Conservation (phyloP, 2,888 invertebrate species). For the Agrochola lychnidis region DNA sequence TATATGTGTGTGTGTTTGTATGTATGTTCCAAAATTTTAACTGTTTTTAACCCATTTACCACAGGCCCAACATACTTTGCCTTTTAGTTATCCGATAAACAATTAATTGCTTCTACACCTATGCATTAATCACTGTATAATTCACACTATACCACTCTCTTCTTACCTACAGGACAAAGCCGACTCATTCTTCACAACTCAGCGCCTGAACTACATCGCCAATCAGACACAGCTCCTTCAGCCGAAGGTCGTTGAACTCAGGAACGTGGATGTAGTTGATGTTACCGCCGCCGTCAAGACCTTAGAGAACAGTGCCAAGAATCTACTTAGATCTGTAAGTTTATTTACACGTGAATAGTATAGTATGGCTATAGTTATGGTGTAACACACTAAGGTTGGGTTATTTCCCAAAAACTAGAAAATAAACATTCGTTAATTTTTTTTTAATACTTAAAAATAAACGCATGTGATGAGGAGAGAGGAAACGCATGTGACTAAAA, state of each 20-base stretch:
- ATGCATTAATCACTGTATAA: neutral
- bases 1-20: too few relatives aligned
- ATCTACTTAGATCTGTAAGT: conserved; percentile 88
- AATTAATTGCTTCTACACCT: neutral
- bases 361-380: too few relatives aligned
- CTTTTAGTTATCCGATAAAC: neutral
- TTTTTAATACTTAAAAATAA: too few relatives aligned
- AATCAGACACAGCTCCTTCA: conserved; percentile 92
- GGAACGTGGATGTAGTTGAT: conserved; percentile 92
- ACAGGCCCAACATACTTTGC: neutral
- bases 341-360: neutral
- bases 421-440: too few relatives aligned
- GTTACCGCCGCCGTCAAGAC: conserved; percentile 91
- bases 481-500: too few relatives aligned
- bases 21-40: neutral
- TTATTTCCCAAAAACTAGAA: too few relatives aligned
- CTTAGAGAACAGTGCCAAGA: conserved; percentile 92
- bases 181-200: conserved; percentile 96
- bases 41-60: too few relatives aligned
- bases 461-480: too few relatives aligned
- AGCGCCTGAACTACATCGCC: conserved; percentile 95
- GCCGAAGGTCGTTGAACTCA: conserved; percentile 92
- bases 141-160: neutral
- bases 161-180: conserved; percentile 91
- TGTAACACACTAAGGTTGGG: neutral